Percentiles rank a stretch among this genome's conserved stretches.
Conservation (phyloP, 1,140 invertebrate genomes). For the Rhopalosiphum maidis region DNA sequence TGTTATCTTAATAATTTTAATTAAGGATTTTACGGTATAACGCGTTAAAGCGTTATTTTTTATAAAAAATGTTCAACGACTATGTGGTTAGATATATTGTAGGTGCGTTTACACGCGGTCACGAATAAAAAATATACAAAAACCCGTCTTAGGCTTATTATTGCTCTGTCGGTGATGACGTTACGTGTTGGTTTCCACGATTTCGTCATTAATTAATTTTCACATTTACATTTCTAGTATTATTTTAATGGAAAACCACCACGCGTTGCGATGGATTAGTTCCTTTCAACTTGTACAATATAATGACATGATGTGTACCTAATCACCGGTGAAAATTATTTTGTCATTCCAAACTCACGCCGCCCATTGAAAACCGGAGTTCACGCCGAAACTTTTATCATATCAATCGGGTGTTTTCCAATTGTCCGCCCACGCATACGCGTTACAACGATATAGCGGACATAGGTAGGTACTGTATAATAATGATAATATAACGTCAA, state of each 20-base stretch:
- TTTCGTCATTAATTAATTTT: neutral
- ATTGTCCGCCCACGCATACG: neutral
- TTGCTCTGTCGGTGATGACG: neutral
- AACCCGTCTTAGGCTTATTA: neutral
- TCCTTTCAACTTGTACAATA: neutral
- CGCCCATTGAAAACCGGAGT: neutral
- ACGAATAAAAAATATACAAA: neutral
- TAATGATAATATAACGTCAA: neutral
- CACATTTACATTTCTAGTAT: neutral
- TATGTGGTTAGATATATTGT: neutral
- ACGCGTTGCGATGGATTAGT: neutral
- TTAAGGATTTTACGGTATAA: neutral
- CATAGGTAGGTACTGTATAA: neutral
- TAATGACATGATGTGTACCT: neutral
- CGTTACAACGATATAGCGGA: neutral
- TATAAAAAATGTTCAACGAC: neutral
- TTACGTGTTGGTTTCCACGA: neutral
- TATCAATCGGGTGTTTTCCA: neutral
- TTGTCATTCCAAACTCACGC: neutral
- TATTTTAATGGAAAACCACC: neutral
- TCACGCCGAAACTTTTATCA: neutral
- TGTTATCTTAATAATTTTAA: slow-evolving; percentile 6
- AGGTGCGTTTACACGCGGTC: neutral
- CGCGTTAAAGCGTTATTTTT: neutral
- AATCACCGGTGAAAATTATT: neutral